Conservation (phyloP, 2,113 vertebrate species). For the Andinoacara biseriatus region DNA sequence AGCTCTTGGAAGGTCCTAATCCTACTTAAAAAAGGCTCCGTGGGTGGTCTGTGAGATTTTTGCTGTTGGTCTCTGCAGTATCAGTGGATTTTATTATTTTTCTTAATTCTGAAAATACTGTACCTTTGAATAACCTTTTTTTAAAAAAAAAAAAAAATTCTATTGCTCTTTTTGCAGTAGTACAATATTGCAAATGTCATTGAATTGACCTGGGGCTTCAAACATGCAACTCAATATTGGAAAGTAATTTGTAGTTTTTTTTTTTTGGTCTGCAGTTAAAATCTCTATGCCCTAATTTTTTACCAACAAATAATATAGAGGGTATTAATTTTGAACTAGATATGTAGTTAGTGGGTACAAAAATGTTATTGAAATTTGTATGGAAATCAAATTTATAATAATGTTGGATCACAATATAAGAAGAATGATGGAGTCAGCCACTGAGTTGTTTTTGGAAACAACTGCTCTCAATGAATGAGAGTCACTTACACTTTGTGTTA, state of each 20-base stretch:
- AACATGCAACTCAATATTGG: background rate
- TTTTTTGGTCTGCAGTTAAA: background rate
- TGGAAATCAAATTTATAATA: background rate
- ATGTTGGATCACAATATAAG: background rate
- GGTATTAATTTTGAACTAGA: background rate
- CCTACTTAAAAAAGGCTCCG: constrained; percentile 25
- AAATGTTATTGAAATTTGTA: background rate
- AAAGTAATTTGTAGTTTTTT: background rate
- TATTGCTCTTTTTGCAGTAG: background rate
- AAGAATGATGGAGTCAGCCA: background rate
- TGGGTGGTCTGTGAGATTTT: constrained; percentile 59
- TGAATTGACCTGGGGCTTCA: background rate
- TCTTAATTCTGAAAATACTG: background rate
- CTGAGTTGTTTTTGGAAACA: accelerated
- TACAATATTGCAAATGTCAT: background rate
- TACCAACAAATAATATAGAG: background rate
- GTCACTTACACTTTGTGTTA: too few relatives aligned
- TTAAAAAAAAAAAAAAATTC: background rate
- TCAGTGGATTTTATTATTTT: constrained; percentile 7
- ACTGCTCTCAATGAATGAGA: background rate
- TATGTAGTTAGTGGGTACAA: background rate
- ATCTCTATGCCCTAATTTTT: background rate
- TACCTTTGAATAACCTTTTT: background rate
- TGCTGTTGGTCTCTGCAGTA: background rate
- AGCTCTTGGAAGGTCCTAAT: constrained; percentile 30